Evolutionary conservation across 1,140 invertebrate species (phyloP), one percentile per base, ranked within the genome.

Genomic region (Heliconius congener): DNA sequence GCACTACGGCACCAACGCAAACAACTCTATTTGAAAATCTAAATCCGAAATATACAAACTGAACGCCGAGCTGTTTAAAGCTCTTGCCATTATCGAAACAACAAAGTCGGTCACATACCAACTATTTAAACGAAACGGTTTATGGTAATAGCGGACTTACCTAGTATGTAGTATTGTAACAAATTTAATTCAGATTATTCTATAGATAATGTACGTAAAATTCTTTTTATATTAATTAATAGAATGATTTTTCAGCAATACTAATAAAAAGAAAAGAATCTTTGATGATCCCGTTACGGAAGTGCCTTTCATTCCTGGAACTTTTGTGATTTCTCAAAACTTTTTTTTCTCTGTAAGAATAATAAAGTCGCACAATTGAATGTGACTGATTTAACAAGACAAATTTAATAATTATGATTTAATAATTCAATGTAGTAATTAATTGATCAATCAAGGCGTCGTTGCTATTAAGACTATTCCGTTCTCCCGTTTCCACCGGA

Each of bases 61-160:
- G 16, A 66, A 66, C n/a, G 60, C 13, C 23, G 60, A 66, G 27
- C 55, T 60, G 55, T 60, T 60, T 60, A 60, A 66, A 66, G 60
- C 60, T 13, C 60, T 66, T 66, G 13, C 60, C 23, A 66, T 66
- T 66, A 66, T 66, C 60, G 60, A 66, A 66, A 66, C 60, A 66
- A 66, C 60, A 66, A 66, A 66, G 60, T 66, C 60, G 30, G 11
- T 66, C 60, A 66, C 23, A 66, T 30, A 66, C 60, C 9, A 66
- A 66, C 60, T 66, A 66, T 66, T 66, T 30, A 66, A 13, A n/a
- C 23, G 23, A 66, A 66, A 66, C 60, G 60, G n/a, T 30, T 66
- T 66, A 66, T 66, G 27, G 60, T 66, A 30, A 66, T 66, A 66
- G 2, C 60, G 5, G 30, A 30, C 9, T 27, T 16, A 60, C 19